Evolutionary conservation across 2,113 vertebrate genomes (phyloP), one percentile per base, ranked within the genome.

Genomic region (Apodemus sylvaticus): DNA sequence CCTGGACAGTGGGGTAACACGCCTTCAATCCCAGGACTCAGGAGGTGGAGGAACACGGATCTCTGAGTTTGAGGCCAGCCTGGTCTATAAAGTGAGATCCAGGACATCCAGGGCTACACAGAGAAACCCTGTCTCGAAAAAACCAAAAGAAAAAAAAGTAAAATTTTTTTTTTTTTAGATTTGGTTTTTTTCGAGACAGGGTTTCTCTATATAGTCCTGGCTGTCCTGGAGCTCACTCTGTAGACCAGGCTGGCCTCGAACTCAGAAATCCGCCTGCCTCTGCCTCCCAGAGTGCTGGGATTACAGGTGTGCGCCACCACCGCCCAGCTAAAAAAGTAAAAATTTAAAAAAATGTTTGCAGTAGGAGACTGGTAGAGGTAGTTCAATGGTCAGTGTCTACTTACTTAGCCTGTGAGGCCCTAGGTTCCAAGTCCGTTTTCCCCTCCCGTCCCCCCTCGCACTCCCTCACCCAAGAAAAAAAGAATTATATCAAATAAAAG

Each of bases 1-100:
- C 20, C 31, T 8, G 7, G 17, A 26, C 53, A 53, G 7, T 79
- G 45, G 3, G n/a, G 19, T 11, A 2, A 0, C 34, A 55, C 0
- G 5, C 34, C 9, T 22, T 55, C 22, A 81, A 55, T 81, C 19
- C 34, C 31, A 81, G 51, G 34, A 55, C 34, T 55, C 19, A 7
- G 51, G 48, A 81, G 45, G 76, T 29, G 34, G 31, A 79, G 77
- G 19, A 4, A 79, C 12, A 8, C 2, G 2, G 19, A 81, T 55
- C 19, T 68, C 64, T 53, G 51, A 55, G 10, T 66, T 55, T 3
- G 78, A 81, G 78, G 5, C 51, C 34, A 81, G 14, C 34, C 51
- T 77, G 6, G 39, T 79, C 77, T 79, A 78, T 16, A 53, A 20
- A 53, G 29, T 36, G 77, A 79, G 77, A 36, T 79, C 14, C 9